These are phyloP conservation scores for Agelas oroides DNA, from an alignment of 37 sponge, comb jelly and placozoan species.

Conservation along the genomic window DNA sequence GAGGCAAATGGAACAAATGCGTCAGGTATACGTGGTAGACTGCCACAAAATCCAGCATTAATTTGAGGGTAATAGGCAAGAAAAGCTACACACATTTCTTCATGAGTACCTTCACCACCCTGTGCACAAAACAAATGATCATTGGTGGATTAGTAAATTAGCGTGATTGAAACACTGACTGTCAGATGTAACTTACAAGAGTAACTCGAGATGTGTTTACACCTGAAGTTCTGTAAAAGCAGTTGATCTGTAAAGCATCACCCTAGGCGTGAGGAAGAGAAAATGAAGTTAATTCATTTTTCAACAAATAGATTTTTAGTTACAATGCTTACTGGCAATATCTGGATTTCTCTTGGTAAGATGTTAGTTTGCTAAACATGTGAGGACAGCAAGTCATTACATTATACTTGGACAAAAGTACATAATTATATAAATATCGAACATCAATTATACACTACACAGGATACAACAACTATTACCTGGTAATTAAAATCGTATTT, in stretches of 20 bases:
- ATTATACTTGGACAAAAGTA: too few relatives aligned
- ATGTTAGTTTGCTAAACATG: slow-evolving; percentile 32
- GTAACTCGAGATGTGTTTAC: not conserved
- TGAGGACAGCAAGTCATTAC: too few relatives aligned
- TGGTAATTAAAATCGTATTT: slow-evolving; percentile 78
- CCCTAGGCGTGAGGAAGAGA: not conserved
- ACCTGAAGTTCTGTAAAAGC: slow-evolving; percentile 15
- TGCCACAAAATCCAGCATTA: too few relatives aligned
- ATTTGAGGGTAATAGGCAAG: slow-evolving; percentile 39
- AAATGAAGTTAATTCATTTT: not conserved
- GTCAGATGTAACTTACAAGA: slow-evolving; percentile 4
- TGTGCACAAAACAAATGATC: not conserved
- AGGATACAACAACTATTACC: too few relatives aligned
- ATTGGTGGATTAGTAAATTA: too few relatives aligned
- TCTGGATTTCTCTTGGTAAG: slow-evolving; percentile 16
- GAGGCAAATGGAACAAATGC: too few relatives aligned
- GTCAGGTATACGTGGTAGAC: too few relatives aligned
- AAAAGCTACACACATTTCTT: slow-evolving; percentile 58
- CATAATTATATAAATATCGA: too few relatives aligned
- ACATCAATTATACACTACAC: too few relatives aligned
- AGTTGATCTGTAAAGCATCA: slow-evolving; percentile 10
- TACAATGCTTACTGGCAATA: slow-evolving; percentile 36
- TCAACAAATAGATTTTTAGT: not conserved
- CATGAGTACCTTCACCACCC: slow-evolving; percentile 50
- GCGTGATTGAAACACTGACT: too few relatives aligned